These are phyloP conservation scores for Pandemis heparana DNA, from an alignment of 2,888 invertebrate genomes.

Conservation along the genomic window DNA sequence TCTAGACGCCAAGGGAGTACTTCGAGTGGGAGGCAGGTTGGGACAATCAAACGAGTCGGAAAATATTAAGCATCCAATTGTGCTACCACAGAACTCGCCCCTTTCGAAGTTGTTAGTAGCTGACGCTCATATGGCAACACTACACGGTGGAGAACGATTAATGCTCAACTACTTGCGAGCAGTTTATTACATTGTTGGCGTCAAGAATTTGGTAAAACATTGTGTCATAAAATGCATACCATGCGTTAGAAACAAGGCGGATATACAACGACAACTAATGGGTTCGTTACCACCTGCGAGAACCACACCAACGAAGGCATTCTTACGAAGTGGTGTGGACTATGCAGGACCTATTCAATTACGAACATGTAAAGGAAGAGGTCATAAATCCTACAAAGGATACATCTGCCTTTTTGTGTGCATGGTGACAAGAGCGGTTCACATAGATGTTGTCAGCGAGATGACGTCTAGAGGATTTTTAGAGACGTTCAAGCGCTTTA, in stretches of 20 bases:
- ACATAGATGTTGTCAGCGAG: conserved; percentile 39
- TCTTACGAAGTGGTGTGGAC: conserved; percentile 2
- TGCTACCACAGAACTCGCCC: conserved; percentile 24
- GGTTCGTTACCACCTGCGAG: conserved; percentile 28
- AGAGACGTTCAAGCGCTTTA: background rate
- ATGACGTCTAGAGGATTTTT: background rate
- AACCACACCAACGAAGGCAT: conserved; percentile 40
- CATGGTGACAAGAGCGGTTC: conserved; percentile 45
- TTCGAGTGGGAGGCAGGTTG: conserved; percentile 19
- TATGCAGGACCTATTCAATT: conserved; percentile 46
- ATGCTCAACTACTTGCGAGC: conserved; percentile 41
- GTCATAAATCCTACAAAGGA: conserved; percentile 34
- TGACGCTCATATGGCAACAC: conserved; percentile 47
- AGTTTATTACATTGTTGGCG: conserved; percentile 36
- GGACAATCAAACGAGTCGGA: background rate
- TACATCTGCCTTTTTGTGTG: conserved; percentile 6
- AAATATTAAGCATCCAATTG: conserved; percentile 41
- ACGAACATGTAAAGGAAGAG: conserved; percentile 45
- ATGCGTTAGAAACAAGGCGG: conserved; percentile 13
- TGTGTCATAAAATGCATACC: conserved; percentile 29
- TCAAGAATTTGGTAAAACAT: background rate
- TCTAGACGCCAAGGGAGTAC: background rate
- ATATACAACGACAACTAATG: conserved; percentile 22
- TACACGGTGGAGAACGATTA: too few species aligned
- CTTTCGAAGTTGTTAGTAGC: conserved; percentile 39